phyloP scores from a whole-genome alignment of 2,113 vertebrate species.

The Malurus elegans region DNA sequence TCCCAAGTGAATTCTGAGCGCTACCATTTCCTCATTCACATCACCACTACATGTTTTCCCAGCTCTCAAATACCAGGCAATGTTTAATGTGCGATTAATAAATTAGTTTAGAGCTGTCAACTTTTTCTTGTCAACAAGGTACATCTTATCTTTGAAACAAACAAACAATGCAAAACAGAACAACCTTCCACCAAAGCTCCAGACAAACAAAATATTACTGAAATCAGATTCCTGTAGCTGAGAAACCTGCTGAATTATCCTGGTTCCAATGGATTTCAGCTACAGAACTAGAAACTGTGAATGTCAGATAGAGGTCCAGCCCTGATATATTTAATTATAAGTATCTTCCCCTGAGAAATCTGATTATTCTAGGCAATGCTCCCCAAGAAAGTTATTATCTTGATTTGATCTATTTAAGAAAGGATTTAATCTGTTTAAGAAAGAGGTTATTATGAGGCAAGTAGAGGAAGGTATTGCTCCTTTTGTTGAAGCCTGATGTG shows the following conservation, averaged over 20 bases:
- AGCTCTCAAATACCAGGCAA: neutral
- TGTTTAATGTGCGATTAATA: neutral
- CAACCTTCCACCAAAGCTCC: neutral
- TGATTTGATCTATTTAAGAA: constrained; percentile 35
- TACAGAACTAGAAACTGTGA: neutral
- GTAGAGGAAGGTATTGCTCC: neutral
- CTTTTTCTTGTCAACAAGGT: neutral
- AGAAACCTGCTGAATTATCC: neutral
- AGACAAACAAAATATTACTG: neutral
- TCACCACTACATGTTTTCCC: neutral
- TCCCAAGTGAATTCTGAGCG: neutral
- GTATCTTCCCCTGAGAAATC: constrained; percentile 25
- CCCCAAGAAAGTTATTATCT: constrained; percentile 39
- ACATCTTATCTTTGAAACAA: neutral
- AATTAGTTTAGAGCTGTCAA: neutral
- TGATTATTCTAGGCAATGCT: constrained; percentile 9
- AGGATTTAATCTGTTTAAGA: constrained; percentile 30
- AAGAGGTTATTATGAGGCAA: neutral
- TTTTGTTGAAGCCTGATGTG: constrained; percentile 17
- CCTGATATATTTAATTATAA: constrained; percentile 8
- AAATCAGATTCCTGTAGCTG: neutral
- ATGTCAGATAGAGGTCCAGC: constrained; percentile 9
- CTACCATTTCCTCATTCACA: neutral
- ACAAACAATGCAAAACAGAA: neutral
- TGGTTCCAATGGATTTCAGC: neutral